A percentile compares a stretch with the other conserved stretches of the same genome.
phyloP scores from a whole-genome alignment of 2,797 vertebrate genomes.

The Spinibarbus caldwelli region DNA sequence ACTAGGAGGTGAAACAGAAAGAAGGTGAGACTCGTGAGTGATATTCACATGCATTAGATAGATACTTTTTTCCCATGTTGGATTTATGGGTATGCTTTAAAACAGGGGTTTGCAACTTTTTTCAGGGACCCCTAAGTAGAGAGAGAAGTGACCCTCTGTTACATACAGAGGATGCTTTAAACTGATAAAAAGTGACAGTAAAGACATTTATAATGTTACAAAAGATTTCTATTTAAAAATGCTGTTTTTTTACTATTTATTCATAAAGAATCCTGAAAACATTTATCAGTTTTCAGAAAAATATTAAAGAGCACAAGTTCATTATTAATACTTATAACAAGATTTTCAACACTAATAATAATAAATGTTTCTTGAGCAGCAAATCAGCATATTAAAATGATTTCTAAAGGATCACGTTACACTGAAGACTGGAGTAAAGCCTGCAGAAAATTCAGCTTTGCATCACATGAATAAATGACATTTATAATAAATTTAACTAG shows the following conservation, averaged over 20 bases:
- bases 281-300: neutral
- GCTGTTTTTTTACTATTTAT: neutral
- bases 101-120: neutral
- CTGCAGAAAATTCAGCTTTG: neutral
- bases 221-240: too few species aligned
- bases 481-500: neutral
- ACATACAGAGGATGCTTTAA: neutral
- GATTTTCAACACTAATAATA: neutral
- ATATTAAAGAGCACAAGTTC: neutral
- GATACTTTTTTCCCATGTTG: neutral
- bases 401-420: neutral
- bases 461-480: neutral
- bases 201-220: neutral
- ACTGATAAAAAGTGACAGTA: neutral
- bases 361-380: neutral
- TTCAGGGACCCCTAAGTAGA: neutral
- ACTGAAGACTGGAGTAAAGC: neutral
- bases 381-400: neutral
- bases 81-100: too few species aligned
- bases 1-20: slow-evolving; percentile 74
- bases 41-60: neutral
- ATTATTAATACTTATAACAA: neutral
- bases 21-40: slow-evolving; percentile 7
- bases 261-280: neutral
- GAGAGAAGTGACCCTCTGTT: too few species aligned